These are phyloP conservation scores for Pocillopora meandrina DNA, from an alignment of 92 coral and sea anemone species.

Conservation along the genomic window DNA sequence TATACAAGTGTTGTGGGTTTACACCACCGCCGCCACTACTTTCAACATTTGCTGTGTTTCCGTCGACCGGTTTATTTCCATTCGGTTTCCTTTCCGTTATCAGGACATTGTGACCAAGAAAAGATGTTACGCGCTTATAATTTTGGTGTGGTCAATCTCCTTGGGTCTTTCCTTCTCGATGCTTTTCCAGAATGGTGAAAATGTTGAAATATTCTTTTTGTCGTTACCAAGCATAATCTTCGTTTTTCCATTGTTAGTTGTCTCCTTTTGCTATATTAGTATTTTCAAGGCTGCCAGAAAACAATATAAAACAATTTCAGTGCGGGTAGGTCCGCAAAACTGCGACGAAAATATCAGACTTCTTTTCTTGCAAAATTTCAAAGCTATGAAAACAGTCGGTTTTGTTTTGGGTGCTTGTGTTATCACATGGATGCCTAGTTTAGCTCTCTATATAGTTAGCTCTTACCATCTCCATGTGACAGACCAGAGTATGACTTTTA, in stretches of 20 bases:
- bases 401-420: conserved; percentile 10
- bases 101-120: conserved; percentile 1
- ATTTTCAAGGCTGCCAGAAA: conserved; percentile 22
- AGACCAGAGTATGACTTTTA: neutral
- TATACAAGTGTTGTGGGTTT: conserved; percentile 13
- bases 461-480: neutral
- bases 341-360: neutral
- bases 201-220: neutral
- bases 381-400: conserved; percentile 25
- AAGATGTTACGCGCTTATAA: neutral
- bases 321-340: neutral
- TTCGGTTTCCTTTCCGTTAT: conserved; percentile 27
- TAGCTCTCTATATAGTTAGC: conserved; percentile 5
- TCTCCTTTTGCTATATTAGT: conserved; percentile 17
- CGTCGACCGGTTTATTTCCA: conserved; percentile 23
- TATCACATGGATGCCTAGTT: conserved; percentile 18
- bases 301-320: neutral
- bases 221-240: neutral
- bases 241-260: neutral
- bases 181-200: neutral
- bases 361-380: neutral
- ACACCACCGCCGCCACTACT: conserved; percentile 23
- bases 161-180: neutral
- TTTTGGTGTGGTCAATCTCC: conserved; percentile 11
- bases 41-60: conserved; percentile 32